A percentile compares a stretch with the other conserved stretches of the same genome.
Conservation (phyloP, 2,113 vertebrate genomes). For the Bubo blakistoni region DNA sequence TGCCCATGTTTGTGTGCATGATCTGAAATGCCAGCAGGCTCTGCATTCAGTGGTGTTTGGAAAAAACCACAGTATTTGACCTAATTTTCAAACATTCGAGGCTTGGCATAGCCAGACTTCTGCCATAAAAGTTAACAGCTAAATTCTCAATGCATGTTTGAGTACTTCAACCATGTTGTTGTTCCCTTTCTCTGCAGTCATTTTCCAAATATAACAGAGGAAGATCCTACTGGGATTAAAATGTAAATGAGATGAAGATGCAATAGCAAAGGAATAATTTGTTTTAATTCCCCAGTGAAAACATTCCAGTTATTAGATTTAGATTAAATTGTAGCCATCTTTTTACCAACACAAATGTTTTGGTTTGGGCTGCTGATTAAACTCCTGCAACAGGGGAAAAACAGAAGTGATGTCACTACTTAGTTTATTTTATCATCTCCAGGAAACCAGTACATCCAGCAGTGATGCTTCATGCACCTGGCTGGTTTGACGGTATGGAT, state of each 20-base stretch:
- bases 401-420: background rate
- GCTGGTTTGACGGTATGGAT: background rate
- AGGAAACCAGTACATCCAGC: background rate
- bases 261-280: slow-evolving; percentile 48
- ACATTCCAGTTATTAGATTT: slow-evolving; percentile 28
- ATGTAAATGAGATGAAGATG: slow-evolving; percentile 51
- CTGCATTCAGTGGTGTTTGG: background rate
- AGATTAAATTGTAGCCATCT: slow-evolving; percentile 39
- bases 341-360: slow-evolving; percentile 1
- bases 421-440: background rate
- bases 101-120: background rate
- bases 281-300: slow-evolving; percentile 36
- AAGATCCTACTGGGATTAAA: slow-evolving; percentile 38
- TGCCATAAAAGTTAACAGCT: background rate
- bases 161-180: background rate
- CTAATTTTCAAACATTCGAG: background rate
- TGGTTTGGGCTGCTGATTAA: slow-evolving; percentile 27
- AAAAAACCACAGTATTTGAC: background rate
- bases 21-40: background rate
- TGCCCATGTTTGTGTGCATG: background rate
- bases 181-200: background rate
- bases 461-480: background rate
- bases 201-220: slow-evolving; percentile 20
- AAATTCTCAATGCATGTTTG: background rate
- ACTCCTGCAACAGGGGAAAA: background rate